Evolutionary conservation across 2,113 vertebrate genomes (phyloP).

Genomic region (Pyxicephalus adspersus): DNA sequence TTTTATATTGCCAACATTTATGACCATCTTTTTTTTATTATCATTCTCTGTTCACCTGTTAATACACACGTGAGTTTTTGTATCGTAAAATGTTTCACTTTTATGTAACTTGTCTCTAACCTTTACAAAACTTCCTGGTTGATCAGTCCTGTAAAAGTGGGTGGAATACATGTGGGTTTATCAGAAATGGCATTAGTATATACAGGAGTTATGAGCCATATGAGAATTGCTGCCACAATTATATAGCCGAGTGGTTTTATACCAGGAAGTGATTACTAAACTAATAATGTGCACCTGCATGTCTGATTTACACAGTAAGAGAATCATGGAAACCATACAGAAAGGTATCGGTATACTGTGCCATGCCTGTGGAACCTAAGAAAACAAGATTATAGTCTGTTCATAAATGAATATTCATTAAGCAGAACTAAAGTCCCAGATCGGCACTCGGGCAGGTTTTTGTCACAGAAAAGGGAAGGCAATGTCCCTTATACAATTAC

Average conservation of each 20-base stretch:
- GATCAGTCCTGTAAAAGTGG: neutral
- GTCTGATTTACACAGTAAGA: neutral
- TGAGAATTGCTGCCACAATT: constrained; percentile 5
- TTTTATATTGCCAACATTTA: too few species aligned
- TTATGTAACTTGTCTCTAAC: neutral
- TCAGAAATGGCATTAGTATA: constrained; percentile 23
- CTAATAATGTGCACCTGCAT: constrained; percentile 7
- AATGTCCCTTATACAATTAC: too few species aligned
- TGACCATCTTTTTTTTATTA: too few species aligned
- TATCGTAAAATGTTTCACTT: neutral
- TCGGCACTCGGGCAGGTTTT: too few species aligned
- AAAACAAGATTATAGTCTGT: neutral
- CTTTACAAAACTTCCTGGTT: neutral
- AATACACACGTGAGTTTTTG: too few species aligned
- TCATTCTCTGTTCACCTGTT: too few species aligned
- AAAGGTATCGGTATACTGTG: too few species aligned
- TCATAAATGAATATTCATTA: too few species aligned
- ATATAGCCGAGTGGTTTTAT: neutral
- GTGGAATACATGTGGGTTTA: neutral
- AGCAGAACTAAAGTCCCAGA: too few species aligned
- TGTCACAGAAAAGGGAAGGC: too few species aligned
- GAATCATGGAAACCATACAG: constrained; percentile 8
- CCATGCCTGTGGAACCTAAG: too few species aligned
- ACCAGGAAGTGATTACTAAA: constrained; percentile 2
- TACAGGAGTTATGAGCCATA: neutral